Conservation (phyloP, 1,140 invertebrate genomes). For the Caenorhabditis briggsae region DNA sequence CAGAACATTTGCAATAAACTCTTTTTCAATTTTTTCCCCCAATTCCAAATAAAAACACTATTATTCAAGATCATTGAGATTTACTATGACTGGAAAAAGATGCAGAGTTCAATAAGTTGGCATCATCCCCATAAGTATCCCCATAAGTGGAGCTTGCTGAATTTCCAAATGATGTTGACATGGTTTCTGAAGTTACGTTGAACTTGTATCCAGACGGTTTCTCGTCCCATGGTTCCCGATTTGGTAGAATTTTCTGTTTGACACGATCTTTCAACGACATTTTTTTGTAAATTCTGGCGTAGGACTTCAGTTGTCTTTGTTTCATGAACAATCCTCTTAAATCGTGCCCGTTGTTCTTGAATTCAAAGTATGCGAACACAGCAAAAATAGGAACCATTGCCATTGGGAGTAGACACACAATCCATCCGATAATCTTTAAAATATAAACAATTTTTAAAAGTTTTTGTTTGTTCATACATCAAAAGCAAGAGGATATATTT, state of each 20-base stretch:
- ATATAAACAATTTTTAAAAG: background rate
- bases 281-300: slow-evolving; percentile 5
- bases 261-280: slow-evolving; percentile 3
- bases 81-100: slow-evolving; percentile 16
- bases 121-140: background rate
- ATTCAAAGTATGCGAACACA: background rate
- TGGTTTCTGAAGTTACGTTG: background rate
- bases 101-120: background rate
- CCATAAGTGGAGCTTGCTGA: background rate
- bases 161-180: background rate
- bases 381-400: slow-evolving; percentile 1
- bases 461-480: background rate
- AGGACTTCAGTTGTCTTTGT: slow-evolving; percentile 31
- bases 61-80: background rate
- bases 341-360: slow-evolving; percentile 10
- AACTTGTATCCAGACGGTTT: slow-evolving; percentile 5
- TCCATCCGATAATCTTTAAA: slow-evolving; percentile 24
- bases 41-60: too few species aligned
- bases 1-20: slow-evolving; percentile 2
- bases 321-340: slow-evolving; percentile 9
- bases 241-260: slow-evolving; percentile 29
- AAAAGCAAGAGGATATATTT: slow-evolving; percentile 9
- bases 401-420: slow-evolving; percentile 7
- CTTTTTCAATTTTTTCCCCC: background rate
- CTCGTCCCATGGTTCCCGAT: slow-evolving; percentile 40